These are phyloP conservation scores for Onychomys leucogaster DNA, from an alignment of 2,797 vertebrate genomes.

Conservation along the genomic window DNA sequence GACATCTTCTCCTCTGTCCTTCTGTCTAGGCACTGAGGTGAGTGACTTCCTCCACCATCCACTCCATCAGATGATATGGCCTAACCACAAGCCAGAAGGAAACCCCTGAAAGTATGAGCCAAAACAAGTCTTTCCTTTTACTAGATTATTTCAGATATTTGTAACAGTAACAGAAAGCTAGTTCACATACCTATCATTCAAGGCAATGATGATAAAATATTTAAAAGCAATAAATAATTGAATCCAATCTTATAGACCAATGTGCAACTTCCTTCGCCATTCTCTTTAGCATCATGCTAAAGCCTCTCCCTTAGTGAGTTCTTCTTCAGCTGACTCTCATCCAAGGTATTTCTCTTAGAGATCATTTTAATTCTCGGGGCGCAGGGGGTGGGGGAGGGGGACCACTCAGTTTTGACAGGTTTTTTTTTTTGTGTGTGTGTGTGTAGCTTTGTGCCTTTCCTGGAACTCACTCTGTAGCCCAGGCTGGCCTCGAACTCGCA, in stretches of 20 bases:
- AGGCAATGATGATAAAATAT: conserved; percentile 68
- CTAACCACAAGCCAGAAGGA: not conserved
- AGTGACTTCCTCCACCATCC: not conserved
- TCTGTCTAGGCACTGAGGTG: not conserved
- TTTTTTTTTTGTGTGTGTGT: too few species aligned
- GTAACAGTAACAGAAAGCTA: not conserved
- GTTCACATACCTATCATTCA: conserved; percentile 2
- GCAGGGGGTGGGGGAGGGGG: not conserved
- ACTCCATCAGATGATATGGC: not conserved
- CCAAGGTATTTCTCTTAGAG: conserved; percentile 66
- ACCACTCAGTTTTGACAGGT: conserved; percentile 52
- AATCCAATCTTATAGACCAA: conserved; percentile 74
- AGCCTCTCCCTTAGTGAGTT: conserved; percentile 6
- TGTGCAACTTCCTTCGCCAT: conserved; percentile 41
- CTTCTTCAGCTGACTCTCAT: conserved; percentile 71
- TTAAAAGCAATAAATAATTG: conserved; percentile 78
- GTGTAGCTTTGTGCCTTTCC: too few species aligned
- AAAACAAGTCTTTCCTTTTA: not conserved
- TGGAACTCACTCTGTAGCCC: too few species aligned
- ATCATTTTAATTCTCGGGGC: conserved; percentile 56
- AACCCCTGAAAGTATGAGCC: not conserved
- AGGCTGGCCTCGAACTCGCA: too few species aligned
- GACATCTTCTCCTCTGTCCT: not conserved
- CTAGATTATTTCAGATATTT: not conserved
- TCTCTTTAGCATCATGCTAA: conserved; percentile 58